phyloP scores from a whole-genome alignment of 2,113 vertebrate species.

The Acanthochromis polyacanthus region DNA sequence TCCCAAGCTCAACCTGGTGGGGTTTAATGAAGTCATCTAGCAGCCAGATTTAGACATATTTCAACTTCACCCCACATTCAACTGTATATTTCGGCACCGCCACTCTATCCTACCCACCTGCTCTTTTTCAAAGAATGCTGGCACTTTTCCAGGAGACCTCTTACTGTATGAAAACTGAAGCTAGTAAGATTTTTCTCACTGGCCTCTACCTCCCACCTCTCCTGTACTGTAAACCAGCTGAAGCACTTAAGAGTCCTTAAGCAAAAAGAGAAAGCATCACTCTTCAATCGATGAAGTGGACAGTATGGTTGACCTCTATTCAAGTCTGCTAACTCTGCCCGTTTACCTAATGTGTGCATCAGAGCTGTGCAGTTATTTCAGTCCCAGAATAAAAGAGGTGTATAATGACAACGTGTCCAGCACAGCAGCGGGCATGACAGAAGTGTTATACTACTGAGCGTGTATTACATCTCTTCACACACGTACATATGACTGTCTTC shows the following conservation, averaged over 20 bases:
- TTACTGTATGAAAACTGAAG: constrained; percentile 40
- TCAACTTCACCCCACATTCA: constrained; percentile 35
- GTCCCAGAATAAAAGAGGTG: constrained; percentile 10
- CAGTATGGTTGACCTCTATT: constrained; percentile 43
- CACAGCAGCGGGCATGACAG: constrained; percentile 20
- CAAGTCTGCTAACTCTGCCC: constrained; percentile 25
- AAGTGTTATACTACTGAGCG: constrained; percentile 10
- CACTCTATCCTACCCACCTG: constrained; percentile 12
- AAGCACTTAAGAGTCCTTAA: constrained; percentile 35
- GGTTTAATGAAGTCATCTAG: constrained; percentile 64
- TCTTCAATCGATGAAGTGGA: constrained; percentile 48
- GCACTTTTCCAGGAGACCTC: constrained; percentile 26
- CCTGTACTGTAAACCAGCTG: constrained; percentile 24
- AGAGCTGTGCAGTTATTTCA: constrained; percentile 22
- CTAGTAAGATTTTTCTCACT: constrained; percentile 29
- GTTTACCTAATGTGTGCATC: constrained; percentile 41
- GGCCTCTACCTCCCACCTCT: constrained; percentile 35
- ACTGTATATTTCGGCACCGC: constrained; percentile 18
- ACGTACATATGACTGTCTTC: not conserved
- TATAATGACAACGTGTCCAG: constrained; percentile 21
- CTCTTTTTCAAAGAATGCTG: constrained; percentile 37
- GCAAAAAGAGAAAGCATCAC: constrained; percentile 42
- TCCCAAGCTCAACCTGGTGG: constrained; percentile 28
- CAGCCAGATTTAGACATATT: constrained; percentile 44
- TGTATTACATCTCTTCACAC: constrained; percentile 20